Evolutionary conservation across 2,888 invertebrate species (phyloP), one percentile per base, ranked within the genome.

Genomic region (Aleiodes alternator): DNA sequence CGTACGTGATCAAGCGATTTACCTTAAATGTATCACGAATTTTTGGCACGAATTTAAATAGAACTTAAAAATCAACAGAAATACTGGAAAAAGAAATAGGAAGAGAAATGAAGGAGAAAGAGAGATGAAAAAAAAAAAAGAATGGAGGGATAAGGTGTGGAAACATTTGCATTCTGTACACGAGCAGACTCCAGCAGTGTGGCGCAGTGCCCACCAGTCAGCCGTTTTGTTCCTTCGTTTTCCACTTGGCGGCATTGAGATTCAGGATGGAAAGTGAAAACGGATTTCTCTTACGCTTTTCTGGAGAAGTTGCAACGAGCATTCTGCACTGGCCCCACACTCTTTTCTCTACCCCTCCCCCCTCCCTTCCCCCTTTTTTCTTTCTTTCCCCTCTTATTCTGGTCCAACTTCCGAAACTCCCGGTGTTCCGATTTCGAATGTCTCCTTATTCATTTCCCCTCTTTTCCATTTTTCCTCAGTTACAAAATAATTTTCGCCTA

Each of bases 231-330:
- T 82, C 75, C 78, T 80, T 75, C 78, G 75, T 80, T 79, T 77
- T 78, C 78, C 71, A 69, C 72, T 72, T 69, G 61, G 72, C 81
- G 80, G 79, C 83, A 84, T 84, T 83, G 82, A 79, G 79, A 84
- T 83, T 83, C 82, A 82, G 79, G 78, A 75, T 78, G 80, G 80
- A 83, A 84, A 84, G 84, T 84, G 82, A 83, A 85, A 85, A 85
- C 82, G 81, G 82, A 82, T 84, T 83, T 84, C 80, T 80, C 79
- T 77, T 76, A 61, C 79, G 69, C 75, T 76, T 74, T 75, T 76
- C 76, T 69, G 73, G 72, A 73, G 71, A 74, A 57, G 72, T 64
- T 53, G 66, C 71, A 64, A 48, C 69, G 66, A 12, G 48, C 75
- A 64, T 64, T 56, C 56, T 61, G 61, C 61, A 61, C 48, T 70